Conservation (phyloP, 2,797 vertebrate species). For the Aldrovandia affinis region DNA sequence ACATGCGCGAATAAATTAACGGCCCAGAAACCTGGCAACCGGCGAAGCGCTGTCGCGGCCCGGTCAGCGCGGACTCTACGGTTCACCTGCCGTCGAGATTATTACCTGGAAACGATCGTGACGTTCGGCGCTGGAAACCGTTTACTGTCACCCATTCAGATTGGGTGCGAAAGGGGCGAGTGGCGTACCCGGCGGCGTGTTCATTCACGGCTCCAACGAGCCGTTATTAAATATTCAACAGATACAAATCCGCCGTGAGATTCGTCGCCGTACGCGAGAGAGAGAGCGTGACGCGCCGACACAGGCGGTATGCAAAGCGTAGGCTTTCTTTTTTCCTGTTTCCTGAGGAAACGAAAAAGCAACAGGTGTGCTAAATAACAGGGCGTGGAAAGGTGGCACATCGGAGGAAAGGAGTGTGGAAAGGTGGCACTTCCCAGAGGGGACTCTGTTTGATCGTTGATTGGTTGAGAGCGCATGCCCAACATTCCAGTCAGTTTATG, state of each 20-base stretch:
- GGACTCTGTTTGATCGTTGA: background rate
- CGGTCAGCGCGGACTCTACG: too few relatives aligned
- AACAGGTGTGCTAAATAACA: background rate
- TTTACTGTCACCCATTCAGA: background rate
- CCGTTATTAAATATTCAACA: background rate
- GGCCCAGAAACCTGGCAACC: slow-evolving; percentile 35
- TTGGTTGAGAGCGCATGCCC: background rate
- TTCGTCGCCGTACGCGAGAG: too few relatives aligned
- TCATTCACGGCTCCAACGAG: background rate
- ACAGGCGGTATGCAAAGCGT: background rate
- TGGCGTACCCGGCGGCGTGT: background rate
- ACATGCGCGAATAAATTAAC: slow-evolving; percentile 62
- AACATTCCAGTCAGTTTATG: background rate
- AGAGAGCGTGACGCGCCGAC: background rate
- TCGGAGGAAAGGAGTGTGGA: too few relatives aligned
- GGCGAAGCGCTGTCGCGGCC: background rate
- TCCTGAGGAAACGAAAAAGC: background rate
- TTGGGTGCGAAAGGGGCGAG: background rate
- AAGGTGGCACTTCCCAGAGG: background rate
- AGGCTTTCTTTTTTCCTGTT: background rate
- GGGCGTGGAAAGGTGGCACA: too few relatives aligned
- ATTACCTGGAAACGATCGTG: background rate
- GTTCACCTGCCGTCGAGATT: background rate
- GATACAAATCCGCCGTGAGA: background rate
- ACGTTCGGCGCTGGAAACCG: background rate